Percentiles rank a stretch among this genome's conserved stretches.
These are phyloP conservation scores for Coregonus suidteri DNA, from an alignment of 2,797 vertebrate genomes.

Conservation along the genomic window DNA sequence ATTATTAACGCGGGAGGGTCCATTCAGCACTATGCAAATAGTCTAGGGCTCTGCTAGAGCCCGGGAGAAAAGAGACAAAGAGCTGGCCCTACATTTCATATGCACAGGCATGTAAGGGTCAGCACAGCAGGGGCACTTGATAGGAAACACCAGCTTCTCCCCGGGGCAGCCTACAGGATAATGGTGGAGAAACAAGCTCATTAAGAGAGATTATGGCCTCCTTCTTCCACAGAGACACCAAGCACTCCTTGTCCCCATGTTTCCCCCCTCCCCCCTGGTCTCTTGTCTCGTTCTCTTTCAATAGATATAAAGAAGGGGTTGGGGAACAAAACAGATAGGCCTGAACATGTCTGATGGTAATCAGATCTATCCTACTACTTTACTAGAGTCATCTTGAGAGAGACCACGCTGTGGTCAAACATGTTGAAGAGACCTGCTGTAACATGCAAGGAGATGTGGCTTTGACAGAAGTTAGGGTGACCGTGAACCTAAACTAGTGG, in stretches of 20 bases:
- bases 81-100: constrained; percentile 75
- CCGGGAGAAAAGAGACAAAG: constrained; percentile 76
- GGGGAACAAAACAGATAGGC: constrained; percentile 65
- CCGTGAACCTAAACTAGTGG: not conserved
- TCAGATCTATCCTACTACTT: constrained; percentile 60
- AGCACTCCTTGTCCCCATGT: constrained; percentile 54
- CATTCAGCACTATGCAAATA: constrained; percentile 79
- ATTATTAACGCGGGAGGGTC: constrained; percentile 77
- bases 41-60: constrained; percentile 62
- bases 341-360: constrained; percentile 64
- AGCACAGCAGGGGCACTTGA: constrained; percentile 70
- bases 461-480: not conserved
- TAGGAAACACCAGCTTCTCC: constrained; percentile 74
- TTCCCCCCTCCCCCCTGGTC: constrained; percentile 43
- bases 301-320: constrained; percentile 66
- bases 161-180: constrained; percentile 66
- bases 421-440: not conserved
- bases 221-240: constrained; percentile 52
- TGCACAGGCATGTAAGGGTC: constrained; percentile 77
- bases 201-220: constrained; percentile 76
- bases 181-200: constrained; percentile 79
- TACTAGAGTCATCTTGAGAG: not conserved
- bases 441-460: not conserved
- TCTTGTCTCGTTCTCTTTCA: constrained; percentile 66
- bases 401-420: not conserved